Base-by-base conservation (phyloP, 2,113 vertebrate species). In the Eurystomus gularis region DNA sequence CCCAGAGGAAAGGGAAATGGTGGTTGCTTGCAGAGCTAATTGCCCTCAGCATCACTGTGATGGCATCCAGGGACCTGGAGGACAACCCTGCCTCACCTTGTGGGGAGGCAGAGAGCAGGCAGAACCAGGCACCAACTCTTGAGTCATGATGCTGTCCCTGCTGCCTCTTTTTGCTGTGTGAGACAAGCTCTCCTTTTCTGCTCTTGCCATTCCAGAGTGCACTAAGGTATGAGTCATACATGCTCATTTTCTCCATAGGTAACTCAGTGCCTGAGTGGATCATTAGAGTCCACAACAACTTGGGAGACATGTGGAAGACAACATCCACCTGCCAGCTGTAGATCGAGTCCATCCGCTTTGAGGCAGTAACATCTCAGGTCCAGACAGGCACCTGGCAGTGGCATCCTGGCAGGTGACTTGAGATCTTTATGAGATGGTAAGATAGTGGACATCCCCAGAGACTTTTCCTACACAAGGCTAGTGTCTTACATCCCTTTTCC, bases 21-120 rank as follows among this genome's bases (percentile, higher is more conserved):
- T 18, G 55, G 26, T 35, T 1, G 0, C n/a, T 48, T 3, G 1
- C 24, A 44, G 51, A 81, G 40, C 1, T 0, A 18, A 8, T 29
- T 29, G 20, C 39, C 44, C 29, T 72, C 54, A 64, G 52, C 46
- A 24, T 82, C 40, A 31, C 1, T 1, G 29, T 26, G 55, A 65
- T 3, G 3, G 48, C 20, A 28, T 17, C 18, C 1, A 3, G 15
- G 9, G 17, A 13, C 29, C 40, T 61, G 31, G 31, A 81, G 37
- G 25, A 73, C 64, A 93, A 10, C 40, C 7, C 55, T 80, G 37
- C 54, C n/a, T 61, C 54, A n/a, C n/a, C 61, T 71, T 1, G 0
- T 4, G 60, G 40, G 12, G 39, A 52, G 46, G 4, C 64, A 88
- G 72, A 70, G 25, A 65, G 46, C 72, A 86, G 58, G 46, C 39